phyloP scores from a whole-genome alignment of 2,888 invertebrate species.

The Idaea aversata region DNA sequence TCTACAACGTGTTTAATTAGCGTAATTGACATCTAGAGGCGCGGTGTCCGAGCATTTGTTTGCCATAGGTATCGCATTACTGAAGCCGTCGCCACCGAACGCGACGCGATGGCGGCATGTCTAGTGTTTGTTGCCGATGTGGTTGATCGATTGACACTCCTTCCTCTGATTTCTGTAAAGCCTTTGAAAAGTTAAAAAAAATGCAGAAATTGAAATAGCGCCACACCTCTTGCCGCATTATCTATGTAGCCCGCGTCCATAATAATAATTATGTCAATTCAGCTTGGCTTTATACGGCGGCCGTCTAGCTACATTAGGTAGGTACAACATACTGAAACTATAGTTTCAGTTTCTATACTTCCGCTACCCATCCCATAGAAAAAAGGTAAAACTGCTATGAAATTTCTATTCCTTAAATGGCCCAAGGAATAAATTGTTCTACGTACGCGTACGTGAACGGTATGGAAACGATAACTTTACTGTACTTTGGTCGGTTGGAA shows the following conservation, averaged over 20 bases:
- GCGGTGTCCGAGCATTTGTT: slow-evolving; percentile 78
- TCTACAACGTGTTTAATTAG: slow-evolving; percentile 76
- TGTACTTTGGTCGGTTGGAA: slow-evolving; percentile 34
- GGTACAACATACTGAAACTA: slow-evolving; percentile 46
- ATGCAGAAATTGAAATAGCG: background rate
- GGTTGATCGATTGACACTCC: slow-evolving; percentile 7
- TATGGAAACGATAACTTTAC: slow-evolving; percentile 49
- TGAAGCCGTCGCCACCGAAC: slow-evolving; percentile 38
- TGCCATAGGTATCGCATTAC: slow-evolving; percentile 69
- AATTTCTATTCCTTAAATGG: slow-evolving; percentile 66
- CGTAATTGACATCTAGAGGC: slow-evolving; percentile 79
- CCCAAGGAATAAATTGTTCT: slow-evolving; percentile 63
- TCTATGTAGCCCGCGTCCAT: slow-evolving; percentile 38
- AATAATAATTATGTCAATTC: slow-evolving; percentile 45
- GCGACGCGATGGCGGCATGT: background rate
- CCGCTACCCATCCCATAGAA: slow-evolving; percentile 46
- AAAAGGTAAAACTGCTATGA: slow-evolving; percentile 63
- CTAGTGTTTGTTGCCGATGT: background rate
- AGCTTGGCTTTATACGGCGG: slow-evolving; percentile 58
- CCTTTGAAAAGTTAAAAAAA: background rate
- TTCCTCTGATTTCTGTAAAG: background rate
- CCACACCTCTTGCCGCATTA: slow-evolving; percentile 30
- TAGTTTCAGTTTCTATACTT: too few species aligned
- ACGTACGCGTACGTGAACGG: slow-evolving; percentile 54
- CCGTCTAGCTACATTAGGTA: slow-evolving; percentile 37